Conservation (phyloP, 2,113 vertebrate genomes). For the Crocuta crocuta region DNA sequence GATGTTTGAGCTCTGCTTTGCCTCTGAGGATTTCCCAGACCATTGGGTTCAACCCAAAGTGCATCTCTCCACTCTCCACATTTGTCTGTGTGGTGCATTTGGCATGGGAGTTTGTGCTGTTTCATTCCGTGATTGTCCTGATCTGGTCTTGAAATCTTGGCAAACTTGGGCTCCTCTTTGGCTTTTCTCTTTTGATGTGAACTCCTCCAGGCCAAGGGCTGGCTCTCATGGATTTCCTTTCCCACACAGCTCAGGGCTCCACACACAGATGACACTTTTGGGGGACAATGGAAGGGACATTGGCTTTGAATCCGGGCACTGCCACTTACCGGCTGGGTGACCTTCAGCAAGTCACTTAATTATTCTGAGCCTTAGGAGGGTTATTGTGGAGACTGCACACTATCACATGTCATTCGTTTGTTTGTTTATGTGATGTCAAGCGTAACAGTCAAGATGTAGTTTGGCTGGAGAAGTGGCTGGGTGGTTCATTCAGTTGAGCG, state of each 20-base stretch:
- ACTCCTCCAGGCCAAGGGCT: background rate
- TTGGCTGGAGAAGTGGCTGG: background rate
- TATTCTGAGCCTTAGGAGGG: background rate
- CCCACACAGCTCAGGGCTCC: background rate
- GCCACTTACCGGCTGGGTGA: background rate
- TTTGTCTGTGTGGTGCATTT: background rate
- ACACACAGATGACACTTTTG: background rate
- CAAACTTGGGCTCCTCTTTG: background rate
- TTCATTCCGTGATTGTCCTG: background rate
- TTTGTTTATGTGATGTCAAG: background rate
- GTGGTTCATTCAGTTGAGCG: too few relatives aligned
- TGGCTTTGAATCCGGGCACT: background rate
- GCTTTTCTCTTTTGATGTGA: constrained; percentile 4
- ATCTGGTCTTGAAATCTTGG: constrained; percentile 44
- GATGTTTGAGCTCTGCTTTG: background rate
- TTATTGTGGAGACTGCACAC: background rate
- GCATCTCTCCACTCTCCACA: background rate
- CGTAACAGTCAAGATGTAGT: background rate
- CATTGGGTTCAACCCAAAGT: background rate
- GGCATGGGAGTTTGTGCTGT: background rate
- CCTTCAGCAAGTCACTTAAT: background rate
- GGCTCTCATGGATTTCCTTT: background rate
- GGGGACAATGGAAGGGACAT: background rate
- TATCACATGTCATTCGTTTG: background rate
- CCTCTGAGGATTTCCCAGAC: constrained; percentile 56